Evolutionary conservation across 2,113 vertebrate genomes (phyloP), one percentile per base, ranked within the genome.

Genomic region (Polypterus senegalus): DNA sequence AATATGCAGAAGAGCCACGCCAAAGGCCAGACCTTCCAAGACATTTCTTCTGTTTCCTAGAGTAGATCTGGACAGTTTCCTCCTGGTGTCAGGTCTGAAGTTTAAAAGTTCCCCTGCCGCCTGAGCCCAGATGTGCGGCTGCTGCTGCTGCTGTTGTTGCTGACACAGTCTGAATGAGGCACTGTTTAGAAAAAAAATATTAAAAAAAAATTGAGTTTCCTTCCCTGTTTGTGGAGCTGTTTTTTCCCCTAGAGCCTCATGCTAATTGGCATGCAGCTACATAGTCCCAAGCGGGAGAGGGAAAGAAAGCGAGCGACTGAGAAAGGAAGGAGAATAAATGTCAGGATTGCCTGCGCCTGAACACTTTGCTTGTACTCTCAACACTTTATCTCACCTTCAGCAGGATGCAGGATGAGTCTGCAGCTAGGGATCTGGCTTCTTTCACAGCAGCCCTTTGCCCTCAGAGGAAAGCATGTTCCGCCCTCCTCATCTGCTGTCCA

Each of bases 231-330:
- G 62, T 62, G 62, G 63, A 73, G 65, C 69, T 65, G 68, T 72
- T 69, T 73, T 27, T 69, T 76, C 70, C 74, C 70, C 73, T 71
- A 68, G 74, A 76, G 72, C 65, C 62, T 73, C 62, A 65, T 60
- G n/a, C 64, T 71, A 83, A 83, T 85, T 83, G 74, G 74, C 71
- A 80, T 66, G 65, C 80, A 84, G 81, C 79, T 86, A 80, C 78
- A 63, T 76, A 75, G 63, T 65, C 71, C 44, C 66, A 64, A 70
- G 70, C 71, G 52, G 7, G 57, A 67, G 69, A 57, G 63, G 65
- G 58, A 56, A 61, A 46, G 62, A 66, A 68, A 65, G 67, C 48
- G 52, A 62, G 58, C 47, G 49, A 56, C 62, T 66, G 63, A 70
- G 11, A 7, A 10, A 60, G 10, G 2, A 57, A 57, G 68, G 65